Evolutionary conservation across 2,888 invertebrate genomes (phyloP).

Genomic region (Cecidostiba fungosa): DNA sequence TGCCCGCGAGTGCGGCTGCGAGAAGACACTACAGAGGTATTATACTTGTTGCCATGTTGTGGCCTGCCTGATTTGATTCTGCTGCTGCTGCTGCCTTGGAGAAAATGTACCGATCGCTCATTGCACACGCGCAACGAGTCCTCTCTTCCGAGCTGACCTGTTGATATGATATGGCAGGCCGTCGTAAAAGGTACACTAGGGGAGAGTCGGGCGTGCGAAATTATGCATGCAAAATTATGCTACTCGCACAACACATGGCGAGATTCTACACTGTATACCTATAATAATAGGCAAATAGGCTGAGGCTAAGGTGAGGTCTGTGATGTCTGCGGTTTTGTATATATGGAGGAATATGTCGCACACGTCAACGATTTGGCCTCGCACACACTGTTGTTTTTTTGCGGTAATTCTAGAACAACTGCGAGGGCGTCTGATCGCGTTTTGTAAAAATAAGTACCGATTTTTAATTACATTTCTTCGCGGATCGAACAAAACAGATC

Average conservation of each 20-base stretch:
- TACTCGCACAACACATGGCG: too few species aligned
- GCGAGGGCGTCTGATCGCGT: too few species aligned
- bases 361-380: background rate
- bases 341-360: too few species aligned
- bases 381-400: too few species aligned
- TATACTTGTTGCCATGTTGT: slow-evolving; percentile 53
- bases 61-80: slow-evolving; percentile 29
- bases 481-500: too few species aligned
- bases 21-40: background rate
- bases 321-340: background rate
- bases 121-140: too few species aligned
- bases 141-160: slow-evolving; percentile 25
- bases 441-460: too few species aligned
- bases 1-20: background rate
- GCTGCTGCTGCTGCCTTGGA: too few species aligned
- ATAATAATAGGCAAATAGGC: background rate
- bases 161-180: background rate
- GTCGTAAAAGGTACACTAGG: background rate
- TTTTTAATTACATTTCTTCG: too few species aligned
- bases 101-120: background rate
- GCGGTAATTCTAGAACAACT: too few species aligned
- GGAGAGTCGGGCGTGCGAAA: background rate
- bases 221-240: background rate
- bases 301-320: background rate
- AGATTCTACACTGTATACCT: too few species aligned